Evolutionary conservation across 2,888 invertebrate species (phyloP).

Genomic region (Stenotaenia linearis): DNA sequence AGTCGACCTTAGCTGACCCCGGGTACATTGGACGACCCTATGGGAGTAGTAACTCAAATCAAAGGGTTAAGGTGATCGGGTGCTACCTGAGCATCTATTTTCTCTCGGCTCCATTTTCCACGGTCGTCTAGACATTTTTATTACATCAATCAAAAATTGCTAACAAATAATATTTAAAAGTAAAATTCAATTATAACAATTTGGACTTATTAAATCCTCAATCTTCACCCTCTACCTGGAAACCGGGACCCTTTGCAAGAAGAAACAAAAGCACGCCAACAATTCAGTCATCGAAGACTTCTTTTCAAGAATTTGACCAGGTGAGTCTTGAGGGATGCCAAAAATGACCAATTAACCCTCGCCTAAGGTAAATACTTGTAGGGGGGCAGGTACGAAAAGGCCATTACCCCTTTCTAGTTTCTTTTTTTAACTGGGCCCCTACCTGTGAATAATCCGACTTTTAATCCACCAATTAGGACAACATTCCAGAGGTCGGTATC

Average conservation of each 20-base stretch:
- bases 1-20: conserved; percentile 11
- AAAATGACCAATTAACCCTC: background rate
- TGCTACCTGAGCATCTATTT: background rate
- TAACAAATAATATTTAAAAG: background rate
- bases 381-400: conserved; percentile 14
- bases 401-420: background rate
- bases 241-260: background rate
- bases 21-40: conserved; percentile 17
- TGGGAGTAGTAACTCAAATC: conserved; percentile 13
- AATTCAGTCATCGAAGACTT: background rate
- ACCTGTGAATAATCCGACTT: background rate
- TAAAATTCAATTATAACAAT: background rate
- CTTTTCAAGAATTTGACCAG: conserved; percentile 4
- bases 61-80: conserved; percentile 12
- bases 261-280: background rate
- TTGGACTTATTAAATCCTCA: background rate
- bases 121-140: background rate
- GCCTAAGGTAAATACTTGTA: background rate
- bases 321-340: background rate
- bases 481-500: background rate
- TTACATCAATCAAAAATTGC: background rate
- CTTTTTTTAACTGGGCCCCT: background rate
- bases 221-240: background rate
- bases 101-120: background rate
- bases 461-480: background rate